These are phyloP conservation scores for Coracias cyanogaster DNA, from an alignment of 2,797 vertebrate species.

Conservation along the genomic window DNA sequence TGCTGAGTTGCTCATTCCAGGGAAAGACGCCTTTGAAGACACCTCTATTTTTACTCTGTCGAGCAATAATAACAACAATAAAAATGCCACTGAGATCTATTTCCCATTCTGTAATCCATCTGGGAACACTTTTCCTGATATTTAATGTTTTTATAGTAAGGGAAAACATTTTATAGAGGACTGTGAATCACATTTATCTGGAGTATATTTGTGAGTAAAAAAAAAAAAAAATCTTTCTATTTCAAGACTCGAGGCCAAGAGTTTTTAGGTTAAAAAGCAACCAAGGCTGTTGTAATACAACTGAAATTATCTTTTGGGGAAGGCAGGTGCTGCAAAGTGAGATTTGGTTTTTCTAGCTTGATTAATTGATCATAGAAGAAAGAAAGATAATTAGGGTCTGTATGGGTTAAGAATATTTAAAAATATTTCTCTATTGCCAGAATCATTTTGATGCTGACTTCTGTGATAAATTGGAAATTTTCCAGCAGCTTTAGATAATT, in stretches of 20 bases:
- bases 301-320: background rate
- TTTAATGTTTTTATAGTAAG: background rate
- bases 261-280: background rate
- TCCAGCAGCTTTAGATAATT: slow-evolving; percentile 5
- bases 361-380: background rate
- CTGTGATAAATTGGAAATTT: background rate
- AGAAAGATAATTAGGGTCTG: background rate
- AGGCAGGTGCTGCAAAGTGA: background rate
- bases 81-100: background rate
- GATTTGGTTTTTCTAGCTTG: background rate
- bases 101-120: background rate
- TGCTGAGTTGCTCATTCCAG: background rate
- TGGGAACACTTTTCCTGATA: background rate
- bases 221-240: background rate
- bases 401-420: background rate
- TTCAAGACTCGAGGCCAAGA: background rate
- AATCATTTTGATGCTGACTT: background rate
- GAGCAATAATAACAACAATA: slow-evolving; percentile 11
- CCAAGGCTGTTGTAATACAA: background rate
- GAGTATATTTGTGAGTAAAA: background rate
- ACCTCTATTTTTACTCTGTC: background rate
- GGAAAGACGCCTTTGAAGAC: slow-evolving; percentile 9
- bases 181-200: background rate
- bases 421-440: background rate
- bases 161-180: background rate